phyloP scores from a whole-genome alignment of 2,113 vertebrate genomes.

The Tauraco erythrolophus region DNA sequence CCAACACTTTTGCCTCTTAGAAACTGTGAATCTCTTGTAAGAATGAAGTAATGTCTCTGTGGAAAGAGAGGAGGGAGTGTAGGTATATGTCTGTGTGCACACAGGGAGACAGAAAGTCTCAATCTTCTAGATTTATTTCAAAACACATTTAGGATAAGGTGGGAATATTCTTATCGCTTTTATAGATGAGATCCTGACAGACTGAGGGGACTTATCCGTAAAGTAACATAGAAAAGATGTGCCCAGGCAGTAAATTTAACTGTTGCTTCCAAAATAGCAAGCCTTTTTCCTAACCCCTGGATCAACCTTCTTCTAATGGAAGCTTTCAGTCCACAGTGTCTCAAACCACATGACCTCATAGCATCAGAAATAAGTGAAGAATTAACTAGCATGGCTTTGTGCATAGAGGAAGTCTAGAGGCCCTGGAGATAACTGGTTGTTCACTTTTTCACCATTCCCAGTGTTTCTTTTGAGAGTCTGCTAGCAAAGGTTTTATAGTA shows the following conservation, averaged over 20 bases:
- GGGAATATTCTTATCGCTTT: constrained; percentile 30
- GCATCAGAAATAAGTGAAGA: not conserved
- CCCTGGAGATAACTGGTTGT: not conserved
- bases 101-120: not conserved
- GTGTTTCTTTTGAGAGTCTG: not conserved
- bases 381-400: not conserved
- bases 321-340: not conserved
- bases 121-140: constrained; percentile 26
- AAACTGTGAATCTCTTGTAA: not conserved
- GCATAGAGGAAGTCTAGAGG: not conserved
- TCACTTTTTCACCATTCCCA: not conserved
- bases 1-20: not conserved
- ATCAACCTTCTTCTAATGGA: not conserved
- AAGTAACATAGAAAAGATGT: not conserved
- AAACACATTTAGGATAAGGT: not conserved
- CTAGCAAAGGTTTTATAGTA: not conserved
- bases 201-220: not conserved
- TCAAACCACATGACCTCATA: not conserved
- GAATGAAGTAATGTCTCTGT: not conserved
- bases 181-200: constrained; percentile 24
- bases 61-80: not conserved
- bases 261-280: not conserved
- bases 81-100: not conserved
- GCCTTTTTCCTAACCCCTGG: not conserved
- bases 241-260: not conserved